Base-by-base conservation (phyloP, 1,140 invertebrate species). In the Drosophila suzukii region DNA sequence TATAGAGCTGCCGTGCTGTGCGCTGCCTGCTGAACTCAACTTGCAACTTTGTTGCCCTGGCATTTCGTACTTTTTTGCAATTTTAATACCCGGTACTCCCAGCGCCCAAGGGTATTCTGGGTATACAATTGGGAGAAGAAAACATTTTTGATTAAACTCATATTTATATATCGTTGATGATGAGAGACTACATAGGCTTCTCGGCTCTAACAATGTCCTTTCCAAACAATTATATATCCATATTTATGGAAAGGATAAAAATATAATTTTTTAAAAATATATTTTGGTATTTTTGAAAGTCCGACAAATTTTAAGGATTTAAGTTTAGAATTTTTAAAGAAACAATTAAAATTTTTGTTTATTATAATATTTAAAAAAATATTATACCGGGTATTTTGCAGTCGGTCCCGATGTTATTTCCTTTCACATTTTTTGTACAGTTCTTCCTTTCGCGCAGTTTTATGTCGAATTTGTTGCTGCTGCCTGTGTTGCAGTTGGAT, bases 41-140 rank as follows among this genome's bases (percentile, higher is more conserved):
- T 76, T 77, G 78, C 71, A 86, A 86, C 75, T 86, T 85, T 81
- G 77, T 63, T 70, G 73, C 62, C 43, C 63, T 67, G 54, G 49
- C 54, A 67, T 75, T 75, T 75, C 36, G 71, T 75, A 17, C 39
- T 75, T 74, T 63, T 44, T 65, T 34, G 54, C 46, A 39, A 49
- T 49, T 66, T 55, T 56, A 12, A 51, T 34, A 34, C 15, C n/a
- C 11, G 1, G 38, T 60, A 27, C 24, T 71, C 17, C n/a, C 17
- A 17, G n/a, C 11, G 24, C 0, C 20, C 36, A 12, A 10, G 55
- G 60, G 59, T 59, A 43, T 60, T 3, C 15, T 34, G 60, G 50
- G n/a, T 34, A 17, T 15, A 34, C 15, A 34, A n/a, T 15, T 1
- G 6, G 6, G 27, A 15, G 24, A n/a, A n/a, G 8, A 49, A 49